A percentile compares a stretch with the other conserved stretches of the same genome.
phyloP scores from a whole-genome alignment of 2,888 invertebrate genomes.

The Lissonota sp. region DNA sequence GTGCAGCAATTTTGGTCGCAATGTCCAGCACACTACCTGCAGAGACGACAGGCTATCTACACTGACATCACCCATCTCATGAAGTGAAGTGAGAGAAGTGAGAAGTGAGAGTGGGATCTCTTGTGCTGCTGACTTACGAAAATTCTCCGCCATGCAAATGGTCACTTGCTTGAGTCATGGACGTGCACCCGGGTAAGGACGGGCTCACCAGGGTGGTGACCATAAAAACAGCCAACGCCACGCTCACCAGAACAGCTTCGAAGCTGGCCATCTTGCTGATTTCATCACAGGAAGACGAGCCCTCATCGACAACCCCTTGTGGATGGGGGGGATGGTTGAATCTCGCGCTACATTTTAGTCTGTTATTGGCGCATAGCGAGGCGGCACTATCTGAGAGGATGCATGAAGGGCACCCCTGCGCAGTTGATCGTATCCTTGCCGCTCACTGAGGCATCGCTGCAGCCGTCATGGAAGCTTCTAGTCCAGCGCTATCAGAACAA shows the following conservation, averaged over 20 bases:
- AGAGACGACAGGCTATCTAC: not conserved
- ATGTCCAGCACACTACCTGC: constrained; percentile 21
- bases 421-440: too few species aligned
- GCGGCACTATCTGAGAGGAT: too few species aligned
- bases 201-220: constrained; percentile 6
- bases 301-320: not conserved
- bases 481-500: too few species aligned
- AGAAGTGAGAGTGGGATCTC: constrained; percentile 11
- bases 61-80: constrained; percentile 31
- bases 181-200: not conserved
- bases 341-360: too few species aligned
- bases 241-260: constrained; percentile 1
- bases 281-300: not conserved
- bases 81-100: too few species aligned
- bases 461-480: too few species aligned
- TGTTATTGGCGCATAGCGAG: too few species aligned
- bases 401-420: too few species aligned
- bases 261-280: constrained; percentile 18
- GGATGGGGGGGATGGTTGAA: not conserved
- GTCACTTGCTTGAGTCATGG: not conserved
- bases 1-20: constrained; percentile 25
- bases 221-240: not conserved
- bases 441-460: too few species aligned
- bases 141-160: not conserved
- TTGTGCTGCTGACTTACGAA: not conserved